Evolutionary conservation across 2,888 invertebrate species (phyloP).

Genomic region (Perizoma affinitatum): DNA sequence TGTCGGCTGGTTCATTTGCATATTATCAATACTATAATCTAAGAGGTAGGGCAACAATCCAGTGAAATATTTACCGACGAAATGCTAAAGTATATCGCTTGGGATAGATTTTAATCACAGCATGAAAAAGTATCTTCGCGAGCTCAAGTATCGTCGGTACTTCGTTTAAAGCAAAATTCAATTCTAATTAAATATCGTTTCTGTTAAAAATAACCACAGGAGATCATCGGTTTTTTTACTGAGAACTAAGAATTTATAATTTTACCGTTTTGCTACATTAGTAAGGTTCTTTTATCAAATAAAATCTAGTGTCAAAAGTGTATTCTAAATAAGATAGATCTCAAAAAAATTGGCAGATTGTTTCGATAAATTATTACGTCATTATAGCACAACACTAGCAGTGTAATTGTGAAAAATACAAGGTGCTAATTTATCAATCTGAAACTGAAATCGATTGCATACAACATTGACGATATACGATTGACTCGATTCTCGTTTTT

Average conservation of each 20-base stretch:
- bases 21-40: conserved; percentile 77
- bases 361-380: no score
- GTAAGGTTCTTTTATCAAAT: neutral
- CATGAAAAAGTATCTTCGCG: conserved; percentile 45
- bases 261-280: neutral
- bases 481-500: conserved; percentile 46
- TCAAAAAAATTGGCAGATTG: no score
- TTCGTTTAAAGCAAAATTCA: conserved; percentile 21
- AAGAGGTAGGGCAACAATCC: conserved; percentile 71
- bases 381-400: conserved; percentile 23
- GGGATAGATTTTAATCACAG: conserved; percentile 49
- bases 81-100: conserved; percentile 66
- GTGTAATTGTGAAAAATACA: conserved; percentile 33
- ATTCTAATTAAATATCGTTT: conserved; percentile 26
- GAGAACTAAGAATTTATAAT: conserved; percentile 3
- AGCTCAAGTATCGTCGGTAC: conserved; percentile 39
- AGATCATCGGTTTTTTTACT: conserved; percentile 2
- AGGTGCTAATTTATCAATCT: conserved; percentile 57
- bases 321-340: no score
- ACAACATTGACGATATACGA: conserved; percentile 58
- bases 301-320: no score
- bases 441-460: conserved; percentile 65
- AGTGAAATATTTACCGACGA: conserved; percentile 76
- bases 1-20: conserved; percentile 73
- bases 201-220: conserved; percentile 10